Evolutionary conservation across 2,113 vertebrate species (phyloP).

Genomic region (Chionomys nivalis): DNA sequence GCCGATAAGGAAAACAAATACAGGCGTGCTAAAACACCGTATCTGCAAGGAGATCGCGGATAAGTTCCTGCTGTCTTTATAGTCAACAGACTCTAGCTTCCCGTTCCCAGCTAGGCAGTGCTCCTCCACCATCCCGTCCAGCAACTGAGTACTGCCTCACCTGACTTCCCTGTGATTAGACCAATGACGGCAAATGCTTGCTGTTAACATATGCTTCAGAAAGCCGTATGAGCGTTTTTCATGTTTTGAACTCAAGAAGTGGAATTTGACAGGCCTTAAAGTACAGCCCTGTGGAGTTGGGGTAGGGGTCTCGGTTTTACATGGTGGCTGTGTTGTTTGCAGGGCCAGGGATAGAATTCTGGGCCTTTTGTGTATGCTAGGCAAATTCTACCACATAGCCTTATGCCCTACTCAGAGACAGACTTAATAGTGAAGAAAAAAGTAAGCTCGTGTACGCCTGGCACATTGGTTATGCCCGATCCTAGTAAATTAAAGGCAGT

Average conservation of each 20-base stretch:
- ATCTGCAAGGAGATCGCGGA: not conserved
- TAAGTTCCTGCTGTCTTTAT: slow-evolving; percentile 9
- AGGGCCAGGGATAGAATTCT: not conserved
- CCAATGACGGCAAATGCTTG: slow-evolving; percentile 35
- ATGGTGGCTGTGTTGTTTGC: not conserved
- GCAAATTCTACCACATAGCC: not conserved
- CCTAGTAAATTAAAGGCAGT: not conserved
- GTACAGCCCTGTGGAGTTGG: not conserved
- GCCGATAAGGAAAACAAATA: not conserved
- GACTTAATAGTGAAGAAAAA: slow-evolving; percentile 12
- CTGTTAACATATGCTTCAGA: slow-evolving; percentile 22
- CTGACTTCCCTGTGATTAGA: not conserved
- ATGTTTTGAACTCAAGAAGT: slow-evolving; percentile 11
- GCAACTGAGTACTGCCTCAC: not conserved
- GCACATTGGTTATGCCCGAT: not conserved
- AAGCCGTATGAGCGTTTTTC: slow-evolving; percentile 40
- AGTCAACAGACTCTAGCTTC: not conserved
- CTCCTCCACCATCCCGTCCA: not conserved
- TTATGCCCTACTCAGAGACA: not conserved
- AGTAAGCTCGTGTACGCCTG: not conserved
- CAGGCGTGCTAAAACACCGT: not conserved
- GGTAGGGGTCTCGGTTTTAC: not conserved
- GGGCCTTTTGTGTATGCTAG: not conserved
- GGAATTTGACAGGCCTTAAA: slow-evolving; percentile 1
- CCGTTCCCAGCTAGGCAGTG: not conserved